A percentile compares a stretch with the other conserved stretches of the same genome.
Conservation (phyloP, 2,113 vertebrate species). For the Salvelinus fontinalis region DNA sequence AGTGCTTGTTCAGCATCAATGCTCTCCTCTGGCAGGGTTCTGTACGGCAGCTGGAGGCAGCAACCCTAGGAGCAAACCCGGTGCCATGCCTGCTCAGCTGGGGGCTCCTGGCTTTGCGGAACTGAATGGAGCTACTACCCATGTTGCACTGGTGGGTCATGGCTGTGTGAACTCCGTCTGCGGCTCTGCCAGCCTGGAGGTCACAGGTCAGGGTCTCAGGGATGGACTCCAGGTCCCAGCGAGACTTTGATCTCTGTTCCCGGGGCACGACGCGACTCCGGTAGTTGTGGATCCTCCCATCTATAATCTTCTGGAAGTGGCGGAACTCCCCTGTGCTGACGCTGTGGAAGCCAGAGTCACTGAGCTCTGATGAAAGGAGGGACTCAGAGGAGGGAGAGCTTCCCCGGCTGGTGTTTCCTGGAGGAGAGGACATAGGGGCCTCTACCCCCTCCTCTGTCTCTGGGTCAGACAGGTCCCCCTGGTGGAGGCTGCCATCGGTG, state of each 20-base stretch:
- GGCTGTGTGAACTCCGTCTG: slow-evolving; percentile 1
- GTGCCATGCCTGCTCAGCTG: slow-evolving; percentile 56
- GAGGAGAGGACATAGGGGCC: slow-evolving; percentile 50
- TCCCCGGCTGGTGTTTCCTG: slow-evolving; percentile 57
- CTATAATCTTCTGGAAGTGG: slow-evolving; percentile 62
- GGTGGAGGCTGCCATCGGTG: slow-evolving; percentile 54
- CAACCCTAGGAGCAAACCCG: slow-evolving; percentile 30
- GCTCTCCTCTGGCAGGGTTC: slow-evolving; percentile 70
- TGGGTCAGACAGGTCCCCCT: slow-evolving; percentile 49
- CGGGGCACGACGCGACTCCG: slow-evolving; percentile 23
- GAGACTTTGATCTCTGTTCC: slow-evolving; percentile 58
- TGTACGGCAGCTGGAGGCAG: slow-evolving; percentile 58
- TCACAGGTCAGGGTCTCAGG: slow-evolving; percentile 54
- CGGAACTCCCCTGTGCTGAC: slow-evolving; percentile 66
- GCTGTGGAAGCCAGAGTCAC: slow-evolving; percentile 66
- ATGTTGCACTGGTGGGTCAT: slow-evolving; percentile 54
- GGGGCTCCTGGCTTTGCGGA: slow-evolving; percentile 65
- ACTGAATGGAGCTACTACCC: slow-evolving; percentile 67
- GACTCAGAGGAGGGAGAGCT: slow-evolving; percentile 58
- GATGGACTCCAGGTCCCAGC: slow-evolving; percentile 75
- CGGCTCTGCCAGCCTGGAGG: neutral
- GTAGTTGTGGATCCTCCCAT: slow-evolving; percentile 43
- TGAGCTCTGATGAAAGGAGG: slow-evolving; percentile 62
- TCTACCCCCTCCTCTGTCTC: slow-evolving; percentile 54
- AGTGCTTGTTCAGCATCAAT: slow-evolving; percentile 56